Percentiles rank a stretch among this genome's conserved stretches.
phyloP scores from a whole-genome alignment of 1,140 invertebrate genomes.

The Drosophila serrata region DNA sequence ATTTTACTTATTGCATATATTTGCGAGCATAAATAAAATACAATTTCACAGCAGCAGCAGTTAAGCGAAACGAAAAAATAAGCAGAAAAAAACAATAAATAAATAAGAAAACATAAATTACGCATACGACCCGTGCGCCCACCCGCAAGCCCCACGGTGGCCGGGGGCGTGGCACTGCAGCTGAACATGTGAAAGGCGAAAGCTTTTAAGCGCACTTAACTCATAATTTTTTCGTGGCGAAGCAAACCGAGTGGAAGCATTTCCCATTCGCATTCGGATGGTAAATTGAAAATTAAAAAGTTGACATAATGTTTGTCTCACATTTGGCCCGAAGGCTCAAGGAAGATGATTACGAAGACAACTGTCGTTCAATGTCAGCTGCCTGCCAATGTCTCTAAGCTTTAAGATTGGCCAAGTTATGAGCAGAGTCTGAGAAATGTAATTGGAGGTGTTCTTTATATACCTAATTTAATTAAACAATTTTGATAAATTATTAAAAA shows the following conservation, averaged over 20 bases:
- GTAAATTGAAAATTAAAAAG: conserved; percentile 82
- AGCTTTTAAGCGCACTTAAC: conserved; percentile 84
- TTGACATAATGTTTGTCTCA: conserved; percentile 60
- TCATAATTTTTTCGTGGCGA: conserved; percentile 65
- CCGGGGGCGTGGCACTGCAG: conserved; percentile 33
- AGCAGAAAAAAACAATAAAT: conserved; percentile 63
- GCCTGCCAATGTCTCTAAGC: neutral
- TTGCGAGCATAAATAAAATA: conserved; percentile 76
- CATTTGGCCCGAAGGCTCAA: conserved; percentile 26
- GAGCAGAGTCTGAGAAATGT: neutral
- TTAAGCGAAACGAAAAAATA: conserved; percentile 28
- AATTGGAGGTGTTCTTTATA: too few relatives aligned
- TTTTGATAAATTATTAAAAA: neutral
- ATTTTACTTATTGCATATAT: conserved; percentile 70
- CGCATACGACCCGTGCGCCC: conserved; percentile 52
- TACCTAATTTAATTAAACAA: neutral
- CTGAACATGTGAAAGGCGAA: conserved; percentile 67
- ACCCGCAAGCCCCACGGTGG: conserved; percentile 16
- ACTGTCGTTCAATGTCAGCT: conserved; percentile 9
- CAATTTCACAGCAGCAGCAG: conserved; percentile 56
- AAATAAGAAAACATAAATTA: conserved; percentile 75
- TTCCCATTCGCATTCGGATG: conserved; percentile 41
- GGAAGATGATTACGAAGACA: conserved; percentile 12
- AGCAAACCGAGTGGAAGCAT: conserved; percentile 31
- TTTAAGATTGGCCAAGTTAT: neutral